Base-by-base conservation (phyloP, 2,888 invertebrate species). In the Gortyna flavago region DNA sequence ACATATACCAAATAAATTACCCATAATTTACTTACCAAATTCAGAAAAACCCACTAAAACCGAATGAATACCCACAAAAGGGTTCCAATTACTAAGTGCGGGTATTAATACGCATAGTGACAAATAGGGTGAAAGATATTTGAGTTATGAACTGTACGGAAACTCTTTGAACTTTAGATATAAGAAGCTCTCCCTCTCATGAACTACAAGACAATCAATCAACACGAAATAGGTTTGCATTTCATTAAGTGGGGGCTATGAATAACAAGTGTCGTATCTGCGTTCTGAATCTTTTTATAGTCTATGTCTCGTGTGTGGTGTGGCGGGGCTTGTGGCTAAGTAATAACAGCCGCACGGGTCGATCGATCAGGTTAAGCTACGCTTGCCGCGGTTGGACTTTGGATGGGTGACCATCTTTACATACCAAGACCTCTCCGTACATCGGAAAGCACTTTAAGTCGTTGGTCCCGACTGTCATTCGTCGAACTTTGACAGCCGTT, bases 151-250 rank as follows among this genome's bases (percentile, higher is more conserved):
- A 83, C 80, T 71, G 74, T 59, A 64, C 25, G 65, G 62, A 71
- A 82, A 74, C 84, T 75, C 84, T 83, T 80, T 85, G 83, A 86
- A 85, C 86, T 85, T 77, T 59, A 73, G 77, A 74, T 83, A 80
- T 75, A 75, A 85, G 74, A 76, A 71, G 68, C 66, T 62, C 57
- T 74, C 81, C 75, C 75, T 75, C 85, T 81, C 29, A 65, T 66
- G 81, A 69, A 78, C 64, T 69, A 71, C 70, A 35, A 80, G 83
- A 77, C 83, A 75, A 83, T 85, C 80, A 85, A 85, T 85, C 85
- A 85, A 85, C 79, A 21, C 18, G 44, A 44, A 72, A 76, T 69
- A 74, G 72, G 74, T 85, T 84, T 85, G 84, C 85, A 83, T 84
- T 85, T 83, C 79, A 84, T 84, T 84, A 84, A 64, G 67, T 68